Evolutionary conservation across 2,797 vertebrate species (phyloP).

Genomic region (Merluccius polli): DNA sequence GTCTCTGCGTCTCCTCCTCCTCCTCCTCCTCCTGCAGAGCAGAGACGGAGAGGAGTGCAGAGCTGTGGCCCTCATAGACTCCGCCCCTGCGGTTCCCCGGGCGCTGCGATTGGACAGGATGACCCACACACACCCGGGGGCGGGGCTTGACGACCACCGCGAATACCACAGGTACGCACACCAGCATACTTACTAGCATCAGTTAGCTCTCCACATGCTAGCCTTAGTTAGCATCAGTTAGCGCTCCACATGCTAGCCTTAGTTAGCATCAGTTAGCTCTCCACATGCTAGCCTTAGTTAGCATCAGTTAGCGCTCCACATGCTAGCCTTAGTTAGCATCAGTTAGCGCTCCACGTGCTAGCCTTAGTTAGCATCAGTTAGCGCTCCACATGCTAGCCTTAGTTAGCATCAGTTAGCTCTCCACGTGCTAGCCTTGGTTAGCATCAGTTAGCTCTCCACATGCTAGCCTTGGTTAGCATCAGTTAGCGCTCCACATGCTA

Average conservation of each 20-base stretch:
- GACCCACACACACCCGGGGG: slow-evolving; percentile 86
- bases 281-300: neutral
- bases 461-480: neutral
- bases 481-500: neutral
- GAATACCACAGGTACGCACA: slow-evolving; percentile 75
- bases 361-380: neutral
- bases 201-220: too few relatives aligned
- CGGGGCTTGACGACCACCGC: slow-evolving; percentile 82
- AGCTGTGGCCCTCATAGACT: slow-evolving; percentile 83
- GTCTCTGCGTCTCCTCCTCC: neutral
- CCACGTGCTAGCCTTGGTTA: too few relatives aligned
- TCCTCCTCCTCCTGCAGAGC: slow-evolving; percentile 69
- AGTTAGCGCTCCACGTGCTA: too few relatives aligned
- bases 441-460: too few relatives aligned
- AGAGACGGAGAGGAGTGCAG: slow-evolving; percentile 85
- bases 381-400: neutral
- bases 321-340: neutral
- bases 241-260: neutral
- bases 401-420: neutral
- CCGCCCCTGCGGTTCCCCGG: slow-evolving; percentile 82
- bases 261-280: too few relatives aligned
- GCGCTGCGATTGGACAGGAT: slow-evolving; percentile 86
- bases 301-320: neutral
- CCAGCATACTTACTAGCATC: neutral
- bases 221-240: too few relatives aligned